Percentiles rank a stretch among this genome's conserved stretches.
phyloP scores from a whole-genome alignment of 2,888 invertebrate species.

The Thera obeliscata region DNA sequence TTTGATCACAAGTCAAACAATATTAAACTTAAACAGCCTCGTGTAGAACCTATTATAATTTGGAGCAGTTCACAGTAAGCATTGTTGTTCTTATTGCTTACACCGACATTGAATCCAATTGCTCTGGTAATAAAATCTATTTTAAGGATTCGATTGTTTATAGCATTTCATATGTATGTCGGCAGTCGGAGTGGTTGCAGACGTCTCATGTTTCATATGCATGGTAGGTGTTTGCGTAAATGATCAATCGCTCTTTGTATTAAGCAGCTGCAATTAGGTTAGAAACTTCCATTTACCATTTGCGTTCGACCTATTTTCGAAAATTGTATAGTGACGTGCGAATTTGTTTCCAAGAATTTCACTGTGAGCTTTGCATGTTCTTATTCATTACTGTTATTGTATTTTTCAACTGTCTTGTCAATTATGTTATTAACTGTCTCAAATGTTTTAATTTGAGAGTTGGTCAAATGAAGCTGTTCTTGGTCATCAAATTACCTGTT shows the following conservation, averaged over 20 bases:
- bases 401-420: background rate
- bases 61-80: constrained; percentile 57
- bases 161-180: constrained; percentile 67
- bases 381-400: background rate
- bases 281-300: constrained; percentile 33
- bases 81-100: constrained; percentile 56
- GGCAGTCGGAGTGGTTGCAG: constrained; percentile 69
- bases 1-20: constrained; percentile 46
- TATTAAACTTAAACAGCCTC: constrained; percentile 54
- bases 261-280: constrained; percentile 50
- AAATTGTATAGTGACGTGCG: constrained; percentile 14
- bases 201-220: constrained; percentile 71
- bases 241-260: constrained; percentile 66
- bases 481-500: too few relatives aligned
- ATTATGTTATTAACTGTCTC: too few relatives aligned
- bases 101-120: constrained; percentile 76
- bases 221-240: constrained; percentile 65
- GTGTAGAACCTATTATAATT: constrained; percentile 59
- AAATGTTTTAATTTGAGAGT: too few relatives aligned
- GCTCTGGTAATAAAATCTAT: constrained; percentile 75
- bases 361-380: constrained; percentile 8
- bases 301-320: constrained; percentile 30
- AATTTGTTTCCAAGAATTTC: constrained; percentile 2
- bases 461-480: too few relatives aligned
- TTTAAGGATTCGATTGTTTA: constrained; percentile 73